phyloP scores from a whole-genome alignment of 2,797 vertebrate species.

The Aulostomus chinensis region DNA sequence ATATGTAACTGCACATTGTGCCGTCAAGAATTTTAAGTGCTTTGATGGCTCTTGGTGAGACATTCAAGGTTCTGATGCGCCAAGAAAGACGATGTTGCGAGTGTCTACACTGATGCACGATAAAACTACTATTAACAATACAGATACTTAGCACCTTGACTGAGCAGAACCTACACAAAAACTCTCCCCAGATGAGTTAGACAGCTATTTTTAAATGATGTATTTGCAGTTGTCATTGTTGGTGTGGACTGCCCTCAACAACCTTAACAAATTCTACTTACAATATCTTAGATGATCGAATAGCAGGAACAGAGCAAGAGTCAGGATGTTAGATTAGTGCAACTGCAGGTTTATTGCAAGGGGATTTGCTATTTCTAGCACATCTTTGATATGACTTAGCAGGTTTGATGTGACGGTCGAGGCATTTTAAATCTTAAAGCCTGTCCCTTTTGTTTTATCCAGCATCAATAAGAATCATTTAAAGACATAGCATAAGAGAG shows the following conservation, averaged over 20 bases:
- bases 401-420: slow-evolving; percentile 35
- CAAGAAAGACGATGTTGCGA: neutral
- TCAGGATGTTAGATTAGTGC: slow-evolving; percentile 5
- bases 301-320: slow-evolving; percentile 1
- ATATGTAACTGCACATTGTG: slow-evolving; percentile 7
- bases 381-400: slow-evolving; percentile 27
- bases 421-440: slow-evolving; percentile 17
- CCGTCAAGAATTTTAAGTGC: slow-evolving; percentile 6
- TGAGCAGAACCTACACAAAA: no score
- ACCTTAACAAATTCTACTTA: no score
- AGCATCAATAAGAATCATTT: slow-evolving; percentile 32
- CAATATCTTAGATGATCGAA: neutral
- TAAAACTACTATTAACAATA: no score
- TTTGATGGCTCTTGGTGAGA: slow-evolving; percentile 21
- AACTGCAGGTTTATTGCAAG: slow-evolving; percentile 26
- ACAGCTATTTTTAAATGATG: no score
- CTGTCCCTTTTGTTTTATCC: slow-evolving; percentile 21
- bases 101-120: neutral
- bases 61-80: neutral
- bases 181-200: no score
- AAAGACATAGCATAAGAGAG: slow-evolving; percentile 7
- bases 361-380: slow-evolving; percentile 15
- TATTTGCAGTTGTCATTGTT: no score
- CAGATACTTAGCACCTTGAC: no score
- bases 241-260: no score